phyloP scores from a whole-genome alignment of 1,140 invertebrate genomes.

The Papilio machaon region DNA sequence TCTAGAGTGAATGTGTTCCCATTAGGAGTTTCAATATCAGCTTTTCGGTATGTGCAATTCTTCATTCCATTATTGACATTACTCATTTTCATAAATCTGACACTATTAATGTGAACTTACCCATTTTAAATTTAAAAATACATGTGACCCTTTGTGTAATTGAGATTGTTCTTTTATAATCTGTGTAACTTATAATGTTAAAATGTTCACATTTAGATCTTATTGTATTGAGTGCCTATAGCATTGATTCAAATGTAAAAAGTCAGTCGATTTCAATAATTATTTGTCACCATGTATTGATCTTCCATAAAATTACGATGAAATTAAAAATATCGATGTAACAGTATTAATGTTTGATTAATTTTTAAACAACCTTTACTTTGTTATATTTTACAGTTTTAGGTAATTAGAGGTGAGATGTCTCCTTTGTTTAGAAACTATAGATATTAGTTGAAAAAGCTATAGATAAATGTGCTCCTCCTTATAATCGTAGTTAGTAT shows the following conservation, averaged over 20 bases:
- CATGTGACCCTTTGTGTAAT: slow-evolving; percentile 72
- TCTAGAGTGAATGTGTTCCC: slow-evolving; percentile 74
- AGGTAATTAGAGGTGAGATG: no score
- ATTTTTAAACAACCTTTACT: slow-evolving; percentile 57
- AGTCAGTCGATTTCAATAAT: slow-evolving; percentile 80
- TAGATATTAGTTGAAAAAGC: no score
- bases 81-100: slow-evolving; percentile 64
- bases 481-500: no score
- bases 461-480: no score
- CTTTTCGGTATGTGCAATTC: slow-evolving; percentile 65
- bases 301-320: slow-evolving; percentile 82
- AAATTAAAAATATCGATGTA: slow-evolving; percentile 82
- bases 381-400: not conserved
- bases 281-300: slow-evolving; percentile 82
- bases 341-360: slow-evolving; percentile 73
- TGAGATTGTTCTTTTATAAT: slow-evolving; percentile 74
- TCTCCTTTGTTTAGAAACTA: no score
- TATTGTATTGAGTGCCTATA: slow-evolving; percentile 81
- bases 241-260: slow-evolving; percentile 80
- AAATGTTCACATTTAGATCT: slow-evolving; percentile 80
- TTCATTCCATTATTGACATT: slow-evolving; percentile 74
- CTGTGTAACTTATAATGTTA: slow-evolving; percentile 72
- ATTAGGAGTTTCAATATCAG: slow-evolving; percentile 71
- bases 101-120: slow-evolving; percentile 75
- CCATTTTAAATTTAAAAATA: slow-evolving; percentile 72